These are phyloP conservation scores for Periophthalmodon schlosseri DNA, from an alignment of 2,113 vertebrate genomes.

Conservation along the genomic window DNA sequence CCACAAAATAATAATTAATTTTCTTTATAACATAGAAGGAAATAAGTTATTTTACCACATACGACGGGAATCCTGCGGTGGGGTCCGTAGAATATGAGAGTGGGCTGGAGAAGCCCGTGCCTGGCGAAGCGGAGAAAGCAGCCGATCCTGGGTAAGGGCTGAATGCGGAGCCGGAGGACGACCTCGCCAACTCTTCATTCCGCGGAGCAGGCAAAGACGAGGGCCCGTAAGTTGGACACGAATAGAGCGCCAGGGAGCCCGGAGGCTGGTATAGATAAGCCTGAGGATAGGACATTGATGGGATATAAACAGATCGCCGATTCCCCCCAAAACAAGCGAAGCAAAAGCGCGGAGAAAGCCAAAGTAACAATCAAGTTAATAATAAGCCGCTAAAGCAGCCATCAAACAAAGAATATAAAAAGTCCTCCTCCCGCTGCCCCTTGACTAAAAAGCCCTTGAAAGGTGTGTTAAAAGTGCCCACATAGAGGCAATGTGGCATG, in stretches of 20 bases:
- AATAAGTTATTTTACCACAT: conserved; percentile 87
- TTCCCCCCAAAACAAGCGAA: conserved; percentile 50
- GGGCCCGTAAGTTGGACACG: conserved; percentile 93
- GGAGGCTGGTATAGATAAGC: conserved; percentile 99
- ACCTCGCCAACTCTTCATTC: conserved; percentile 92
- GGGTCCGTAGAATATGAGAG: conserved; percentile 92
- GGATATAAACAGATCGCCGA: conserved; percentile 69
- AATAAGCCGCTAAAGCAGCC: conserved; percentile 67
- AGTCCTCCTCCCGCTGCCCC: conserved; percentile 71
- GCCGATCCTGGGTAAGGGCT: conserved; percentile 97
- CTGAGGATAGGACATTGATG: conserved; percentile 99
- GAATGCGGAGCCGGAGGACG: conserved; percentile 95
- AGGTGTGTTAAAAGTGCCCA: conserved; percentile 79
- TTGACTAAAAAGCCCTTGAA: conserved; percentile 66
- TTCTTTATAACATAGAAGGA: background rate
- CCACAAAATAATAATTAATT: background rate
- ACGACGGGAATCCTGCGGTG: conserved; percentile 91
- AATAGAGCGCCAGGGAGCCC: conserved; percentile 96
- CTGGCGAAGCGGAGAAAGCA: conserved; percentile 91
- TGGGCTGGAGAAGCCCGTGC: conserved; percentile 89
- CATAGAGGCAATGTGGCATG: conserved; percentile 78
- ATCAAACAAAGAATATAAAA: conserved; percentile 65
- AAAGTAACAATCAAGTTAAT: conserved; percentile 70
- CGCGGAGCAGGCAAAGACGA: conserved; percentile 92
- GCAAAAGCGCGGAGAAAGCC: conserved; percentile 54